Evolutionary conservation across 2,797 vertebrate genomes (phyloP), one percentile per base, ranked within the genome.

Genomic region (Micrastur ruficollis): DNA sequence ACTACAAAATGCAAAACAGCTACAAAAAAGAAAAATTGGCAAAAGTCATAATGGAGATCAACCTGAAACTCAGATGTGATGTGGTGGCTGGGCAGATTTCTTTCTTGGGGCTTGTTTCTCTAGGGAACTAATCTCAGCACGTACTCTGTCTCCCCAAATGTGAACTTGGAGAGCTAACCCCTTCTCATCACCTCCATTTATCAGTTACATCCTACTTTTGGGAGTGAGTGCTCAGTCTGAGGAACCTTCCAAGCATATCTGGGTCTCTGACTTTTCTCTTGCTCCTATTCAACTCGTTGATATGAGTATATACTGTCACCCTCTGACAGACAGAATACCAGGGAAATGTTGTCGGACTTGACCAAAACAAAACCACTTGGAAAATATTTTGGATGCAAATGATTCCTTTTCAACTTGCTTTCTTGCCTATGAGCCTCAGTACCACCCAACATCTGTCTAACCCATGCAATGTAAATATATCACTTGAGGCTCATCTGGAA

Each of bases 161-260:
- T 12, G 53, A 59, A 47, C 19, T 56, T 3, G 0, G 38, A 62
- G 9, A 56, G 21, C n/a, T 4, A 2, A 12, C 4, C 12, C 22
- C 9, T 40, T 63, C 42, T 55, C 2, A 3, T 47, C 26, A 22
- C 53, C 67, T 55, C 22, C 7, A 5, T 42, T 58, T 58, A 59
- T 23, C 20, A 31, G 49, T 49, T 83, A 70, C 15, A 74, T 59
- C 15, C 31, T 42, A 23, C n/a, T 44, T 70, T 25, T 26, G 47
- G 20, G n/a, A 49, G 49, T 7, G 21, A 50, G 6, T 18, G 34
- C 5, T 74, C 46, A 59, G 18, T 63, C 6, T 65, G 44, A 83
- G 15, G 34, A 75, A 70, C 32, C 27, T 83, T 38, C 38, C 40
- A 52, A 58, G 22, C 29, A 19, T 31, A 47, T 9, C 44, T 36